phyloP scores from a whole-genome alignment of 2,113 vertebrate genomes.

The Mirounga angustirostris region DNA sequence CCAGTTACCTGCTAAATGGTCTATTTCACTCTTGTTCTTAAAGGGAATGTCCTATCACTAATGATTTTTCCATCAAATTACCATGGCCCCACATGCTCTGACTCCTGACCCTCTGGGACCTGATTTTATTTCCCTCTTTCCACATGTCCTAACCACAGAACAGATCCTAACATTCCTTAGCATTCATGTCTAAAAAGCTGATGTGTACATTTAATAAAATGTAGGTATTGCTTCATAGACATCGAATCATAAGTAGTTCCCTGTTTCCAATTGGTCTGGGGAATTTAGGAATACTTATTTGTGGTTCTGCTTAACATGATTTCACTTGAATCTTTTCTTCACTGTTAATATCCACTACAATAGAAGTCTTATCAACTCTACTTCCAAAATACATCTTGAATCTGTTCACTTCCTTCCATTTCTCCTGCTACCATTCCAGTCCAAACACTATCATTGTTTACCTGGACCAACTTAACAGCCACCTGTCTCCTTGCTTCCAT shows the following conservation, averaged over 20 bases:
- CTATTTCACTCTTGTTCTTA: constrained; percentile 3
- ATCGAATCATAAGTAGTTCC: not conserved
- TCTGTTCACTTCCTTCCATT: not conserved
- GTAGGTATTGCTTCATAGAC: not conserved
- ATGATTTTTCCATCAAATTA: not conserved
- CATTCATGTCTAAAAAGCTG: constrained; percentile 30
- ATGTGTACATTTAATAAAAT: constrained; percentile 4
- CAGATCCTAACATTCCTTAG: constrained; percentile 14
- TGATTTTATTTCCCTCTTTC: constrained; percentile 25
- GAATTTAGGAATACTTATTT: not conserved
- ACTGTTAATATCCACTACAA: not conserved
- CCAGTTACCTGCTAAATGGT: not conserved
- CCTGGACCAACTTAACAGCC: not conserved
- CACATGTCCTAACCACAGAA: not conserved
- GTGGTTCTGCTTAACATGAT: not conserved
- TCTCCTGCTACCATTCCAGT: not conserved
- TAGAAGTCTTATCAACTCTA: not conserved
- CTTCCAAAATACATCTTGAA: constrained; percentile 6
- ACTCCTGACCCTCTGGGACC: not conserved
- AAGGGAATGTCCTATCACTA: not conserved
- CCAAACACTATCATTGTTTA: not conserved
- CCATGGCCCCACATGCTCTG: not conserved
- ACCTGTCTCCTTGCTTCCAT: not conserved
- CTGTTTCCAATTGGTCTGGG: constrained; percentile 11
- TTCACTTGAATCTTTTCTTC: constrained; percentile 7